phyloP scores from a whole-genome alignment of 2,113 vertebrate species.

The Ophiodon elongatus region DNA sequence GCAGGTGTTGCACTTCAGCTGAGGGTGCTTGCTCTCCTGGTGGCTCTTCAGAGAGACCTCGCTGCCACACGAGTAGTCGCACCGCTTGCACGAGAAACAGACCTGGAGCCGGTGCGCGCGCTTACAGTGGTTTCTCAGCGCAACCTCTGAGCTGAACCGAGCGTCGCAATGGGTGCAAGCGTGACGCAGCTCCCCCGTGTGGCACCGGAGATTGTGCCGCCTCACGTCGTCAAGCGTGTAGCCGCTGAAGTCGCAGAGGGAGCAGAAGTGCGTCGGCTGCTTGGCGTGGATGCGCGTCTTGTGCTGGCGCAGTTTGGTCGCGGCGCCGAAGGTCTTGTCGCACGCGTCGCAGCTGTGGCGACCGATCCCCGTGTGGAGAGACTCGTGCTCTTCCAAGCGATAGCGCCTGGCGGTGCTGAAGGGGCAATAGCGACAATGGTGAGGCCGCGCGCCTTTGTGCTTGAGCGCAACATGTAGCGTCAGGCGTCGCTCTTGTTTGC shows the following conservation, averaged over 20 bases:
- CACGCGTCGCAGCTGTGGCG: constrained; percentile 89
- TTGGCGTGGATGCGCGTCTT: constrained; percentile 91
- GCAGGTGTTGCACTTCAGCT: constrained; percentile 86
- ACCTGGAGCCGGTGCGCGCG: constrained; percentile 84
- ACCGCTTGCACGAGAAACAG: constrained; percentile 83
- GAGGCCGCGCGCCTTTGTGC: constrained; percentile 88
- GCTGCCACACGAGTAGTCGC: constrained; percentile 85
- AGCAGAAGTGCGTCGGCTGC: constrained; percentile 91
- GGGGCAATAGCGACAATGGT: constrained; percentile 89
- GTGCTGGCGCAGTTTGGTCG: constrained; percentile 92
- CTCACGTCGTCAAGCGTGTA: constrained; percentile 91
- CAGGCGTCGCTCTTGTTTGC: constrained; percentile 90
- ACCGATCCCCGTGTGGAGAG: constrained; percentile 92
- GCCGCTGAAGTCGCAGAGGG: constrained; percentile 91
- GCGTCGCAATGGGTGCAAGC: constrained; percentile 88
- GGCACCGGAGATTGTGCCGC: constrained; percentile 92
- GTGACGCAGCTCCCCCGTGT: constrained; percentile 85
- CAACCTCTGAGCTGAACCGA: constrained; percentile 90
- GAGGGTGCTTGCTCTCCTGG: constrained; percentile 85
- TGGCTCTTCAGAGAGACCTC: constrained; percentile 86
- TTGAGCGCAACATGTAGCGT: constrained; percentile 88
- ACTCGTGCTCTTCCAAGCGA: constrained; percentile 92
- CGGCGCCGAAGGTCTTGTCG: constrained; percentile 91
- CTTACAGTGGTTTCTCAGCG: constrained; percentile 91
- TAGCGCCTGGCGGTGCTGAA: constrained; percentile 93